Percentiles rank a stretch among this genome's conserved stretches.
These are phyloP conservation scores for Orchestia grillus DNA, from an alignment of 1,140 invertebrate species.

Conservation along the genomic window DNA sequence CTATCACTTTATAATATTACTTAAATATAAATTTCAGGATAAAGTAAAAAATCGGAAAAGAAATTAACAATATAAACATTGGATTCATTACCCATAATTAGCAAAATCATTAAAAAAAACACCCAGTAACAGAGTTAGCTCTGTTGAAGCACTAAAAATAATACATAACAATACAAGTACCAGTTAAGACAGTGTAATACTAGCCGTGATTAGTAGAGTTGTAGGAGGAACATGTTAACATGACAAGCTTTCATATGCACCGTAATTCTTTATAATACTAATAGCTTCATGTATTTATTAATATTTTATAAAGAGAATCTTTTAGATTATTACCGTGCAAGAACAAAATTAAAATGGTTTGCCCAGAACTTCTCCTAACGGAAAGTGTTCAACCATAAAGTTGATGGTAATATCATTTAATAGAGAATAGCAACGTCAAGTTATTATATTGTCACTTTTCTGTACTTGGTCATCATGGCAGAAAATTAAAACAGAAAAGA, in stretches of 20 bases:
- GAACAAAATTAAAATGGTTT: background rate
- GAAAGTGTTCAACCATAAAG: background rate
- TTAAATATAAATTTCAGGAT: too few relatives aligned
- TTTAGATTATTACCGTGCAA: background rate
- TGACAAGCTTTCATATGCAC: background rate
- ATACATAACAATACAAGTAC: too few relatives aligned
- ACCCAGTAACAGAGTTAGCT: too few relatives aligned
- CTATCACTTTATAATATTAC: too few relatives aligned
- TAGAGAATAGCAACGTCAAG: background rate
- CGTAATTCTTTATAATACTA: background rate
- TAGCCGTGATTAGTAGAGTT: too few relatives aligned
- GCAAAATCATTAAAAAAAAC: too few relatives aligned
- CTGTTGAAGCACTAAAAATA: too few relatives aligned
- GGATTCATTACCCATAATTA: too few relatives aligned
- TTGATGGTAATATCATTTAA: background rate
- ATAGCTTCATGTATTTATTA: background rate
- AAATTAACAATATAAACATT: too few relatives aligned
- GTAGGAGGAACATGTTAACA: background rate
- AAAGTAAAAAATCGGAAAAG: too few relatives aligned
- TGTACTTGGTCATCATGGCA: background rate
- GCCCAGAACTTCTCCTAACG: background rate
- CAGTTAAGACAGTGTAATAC: too few relatives aligned
- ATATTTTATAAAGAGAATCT: background rate
- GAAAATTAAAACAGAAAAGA: background rate
- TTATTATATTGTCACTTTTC: too few relatives aligned